A percentile compares a stretch with the other conserved stretches of the same genome.
These are phyloP conservation scores for Drosophila biarmipes DNA, from an alignment of 1,140 invertebrate genomes.

Conservation along the genomic window DNA sequence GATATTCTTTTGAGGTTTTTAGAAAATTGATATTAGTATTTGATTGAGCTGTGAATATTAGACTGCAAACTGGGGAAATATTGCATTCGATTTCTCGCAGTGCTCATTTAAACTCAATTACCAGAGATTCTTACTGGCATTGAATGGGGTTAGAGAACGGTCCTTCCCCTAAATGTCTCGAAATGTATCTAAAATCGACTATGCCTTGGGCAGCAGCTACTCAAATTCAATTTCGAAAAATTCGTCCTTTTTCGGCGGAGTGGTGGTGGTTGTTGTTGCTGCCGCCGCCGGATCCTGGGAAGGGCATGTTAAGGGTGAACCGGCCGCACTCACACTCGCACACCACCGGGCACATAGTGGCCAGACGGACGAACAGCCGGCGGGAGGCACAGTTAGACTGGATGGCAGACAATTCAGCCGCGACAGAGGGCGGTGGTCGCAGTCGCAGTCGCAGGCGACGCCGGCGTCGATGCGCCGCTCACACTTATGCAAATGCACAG, in stretches of 20 bases:
- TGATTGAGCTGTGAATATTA: too few species aligned
- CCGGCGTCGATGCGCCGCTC: slow-evolving; percentile 20
- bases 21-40: too few species aligned
- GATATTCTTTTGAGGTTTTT: too few species aligned
- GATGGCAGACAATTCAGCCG: slow-evolving; percentile 70
- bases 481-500: slow-evolving; percentile 20
- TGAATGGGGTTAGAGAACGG: slow-evolving; percentile 3
- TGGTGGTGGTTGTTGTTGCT: slow-evolving; percentile 31
- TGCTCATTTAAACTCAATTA: slow-evolving; percentile 9
- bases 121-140: not conserved
- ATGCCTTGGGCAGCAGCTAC: slow-evolving; percentile 22
- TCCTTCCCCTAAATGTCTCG: slow-evolving; percentile 15
- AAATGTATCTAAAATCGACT: slow-evolving; percentile 23
- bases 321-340: slow-evolving; percentile 27
- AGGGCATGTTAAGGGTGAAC: slow-evolving; percentile 61
- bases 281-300: slow-evolving; percentile 36
- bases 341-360: not conserved
- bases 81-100: not conserved
- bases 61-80: too few species aligned
- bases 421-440: slow-evolving; percentile 82
- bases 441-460: slow-evolving; percentile 33
- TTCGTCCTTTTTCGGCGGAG: slow-evolving; percentile 28
- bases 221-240: slow-evolving; percentile 47
- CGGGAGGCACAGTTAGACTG: slow-evolving; percentile 71
- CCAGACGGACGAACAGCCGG: slow-evolving; percentile 35